Evolutionary conservation across 2,888 invertebrate genomes (phyloP).

Genomic region (Scelioninae gen. 1): DNA sequence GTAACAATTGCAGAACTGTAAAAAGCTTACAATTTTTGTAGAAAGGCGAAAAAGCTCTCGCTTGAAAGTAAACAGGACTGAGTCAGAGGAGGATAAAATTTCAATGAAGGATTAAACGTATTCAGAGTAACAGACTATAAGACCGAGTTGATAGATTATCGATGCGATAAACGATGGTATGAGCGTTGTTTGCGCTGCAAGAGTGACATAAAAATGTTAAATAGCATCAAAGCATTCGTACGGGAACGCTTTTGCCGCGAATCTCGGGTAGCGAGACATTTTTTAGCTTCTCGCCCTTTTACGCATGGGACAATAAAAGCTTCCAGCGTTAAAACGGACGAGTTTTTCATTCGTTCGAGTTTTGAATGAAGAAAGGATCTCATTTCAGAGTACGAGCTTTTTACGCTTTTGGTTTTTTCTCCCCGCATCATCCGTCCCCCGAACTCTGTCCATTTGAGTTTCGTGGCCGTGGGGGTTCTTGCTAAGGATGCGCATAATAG

Average conservation of each 20-base stretch:
- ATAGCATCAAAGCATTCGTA: constrained; percentile 42
- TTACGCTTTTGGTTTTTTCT: constrained; percentile 78
- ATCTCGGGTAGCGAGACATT: constrained; percentile 57
- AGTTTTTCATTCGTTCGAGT: constrained; percentile 79
- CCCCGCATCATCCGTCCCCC: constrained; percentile 41
- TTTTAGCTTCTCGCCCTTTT: constrained; percentile 70
- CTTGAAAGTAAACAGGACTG: constrained; percentile 21
- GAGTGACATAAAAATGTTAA: constrained; percentile 53
- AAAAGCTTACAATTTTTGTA: constrained; percentile 30
- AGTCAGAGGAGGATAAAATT: constrained; percentile 19
- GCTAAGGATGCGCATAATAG: constrained; percentile 76
- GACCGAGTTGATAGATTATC: constrained; percentile 44
- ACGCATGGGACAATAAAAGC: constrained; percentile 79
- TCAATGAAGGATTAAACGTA: constrained; percentile 29
- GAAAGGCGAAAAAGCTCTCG: constrained; percentile 6
- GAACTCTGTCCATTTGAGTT: constrained; percentile 66
- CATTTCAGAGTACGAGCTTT: constrained; percentile 79
- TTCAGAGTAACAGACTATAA: constrained; percentile 35
- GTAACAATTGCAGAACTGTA: constrained; percentile 30
- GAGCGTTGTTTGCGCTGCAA: constrained; percentile 25
- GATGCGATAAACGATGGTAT: constrained; percentile 34
- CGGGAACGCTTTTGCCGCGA: constrained; percentile 38
- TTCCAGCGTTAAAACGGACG: constrained; percentile 75
- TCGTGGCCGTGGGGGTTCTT: constrained; percentile 74
- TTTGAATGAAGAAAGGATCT: constrained; percentile 79